Conservation (phyloP, 2,113 vertebrate genomes). For the Triplophysa siluroides region DNA sequence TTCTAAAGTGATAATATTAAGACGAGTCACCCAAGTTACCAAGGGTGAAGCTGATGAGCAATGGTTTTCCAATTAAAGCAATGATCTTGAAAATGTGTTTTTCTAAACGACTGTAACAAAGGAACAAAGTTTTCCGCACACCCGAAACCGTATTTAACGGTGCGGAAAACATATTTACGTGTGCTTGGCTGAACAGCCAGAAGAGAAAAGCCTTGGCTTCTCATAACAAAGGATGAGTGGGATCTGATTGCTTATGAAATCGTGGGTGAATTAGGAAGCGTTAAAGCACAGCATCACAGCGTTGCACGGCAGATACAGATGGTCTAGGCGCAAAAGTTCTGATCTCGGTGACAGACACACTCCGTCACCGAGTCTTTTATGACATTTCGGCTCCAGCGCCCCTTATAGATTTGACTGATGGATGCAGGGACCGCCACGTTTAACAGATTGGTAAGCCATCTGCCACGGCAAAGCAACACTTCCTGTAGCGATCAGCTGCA, state of each 20-base stretch:
- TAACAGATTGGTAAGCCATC: constrained; percentile 54
- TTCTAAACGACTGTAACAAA: constrained; percentile 22
- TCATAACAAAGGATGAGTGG: constrained; percentile 33
- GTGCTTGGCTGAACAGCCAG: constrained; percentile 26
- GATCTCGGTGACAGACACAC: constrained; percentile 46
- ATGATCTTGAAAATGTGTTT: constrained; percentile 44
- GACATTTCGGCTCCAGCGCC: constrained; percentile 42
- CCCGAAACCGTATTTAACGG: constrained; percentile 22
- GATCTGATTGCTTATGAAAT: constrained; percentile 20
- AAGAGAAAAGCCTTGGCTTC: constrained; percentile 2
- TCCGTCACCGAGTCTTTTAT: constrained; percentile 45
- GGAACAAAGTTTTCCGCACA: constrained; percentile 2
- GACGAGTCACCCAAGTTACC: not conserved
- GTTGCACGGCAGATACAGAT: constrained; percentile 39
- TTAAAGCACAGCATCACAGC: constrained; percentile 15
- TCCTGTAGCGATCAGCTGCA: constrained; percentile 18
- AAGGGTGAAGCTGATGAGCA: constrained; percentile 15
- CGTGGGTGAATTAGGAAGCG: constrained; percentile 6
- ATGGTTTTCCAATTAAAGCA: constrained; percentile 35
- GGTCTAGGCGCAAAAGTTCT: constrained; percentile 46
- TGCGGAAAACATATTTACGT: constrained; percentile 7
- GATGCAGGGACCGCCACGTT: constrained; percentile 29
- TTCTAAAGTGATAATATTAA: not conserved
- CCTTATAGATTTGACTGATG: constrained; percentile 51
- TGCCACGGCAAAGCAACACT: constrained; percentile 22